Base-by-base conservation (phyloP, 2,888 invertebrate genomes). In the Pasiphila rectangulata region DNA sequence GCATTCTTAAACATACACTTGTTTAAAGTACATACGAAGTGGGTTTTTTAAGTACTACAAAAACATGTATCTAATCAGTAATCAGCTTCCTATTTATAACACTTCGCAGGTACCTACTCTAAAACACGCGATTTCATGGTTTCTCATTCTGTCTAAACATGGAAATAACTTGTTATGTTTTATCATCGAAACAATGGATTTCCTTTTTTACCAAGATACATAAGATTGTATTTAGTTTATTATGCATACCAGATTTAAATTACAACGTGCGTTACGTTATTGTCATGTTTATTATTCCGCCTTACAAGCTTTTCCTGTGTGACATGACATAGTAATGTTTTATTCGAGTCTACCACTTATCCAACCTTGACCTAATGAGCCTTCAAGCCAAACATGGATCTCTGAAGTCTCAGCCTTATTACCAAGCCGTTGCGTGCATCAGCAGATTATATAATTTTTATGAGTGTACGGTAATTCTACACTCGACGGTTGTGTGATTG, bases 341-440 rank as follows among this genome's bases (percentile, higher is more conserved):
- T 48, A 37, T 39, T 42, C 19, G 38, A 43, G 37, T 41, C 38
- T 10, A 30, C 30, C 17, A 52, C 39, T 24, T 42, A 25, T 36
- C 41, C 34, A 43, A 46, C 57, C 57, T 55, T 57, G 57, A 55
- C 57, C 57, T 35, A 55, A 53, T 55, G 57, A 45, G 46, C 38
- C 49, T 48, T 47, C 45, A 43, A 27, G 50, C 36, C 2, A 35
- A 25, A 21, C 24, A 12, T 36, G n/a, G n/a, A 19, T 12, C 13
- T 23, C 16, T 5, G 16, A 17, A 45, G 38, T 37, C 17, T 50
- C 25, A 42, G 46, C 45, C 41, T 45, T 50, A 50, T 24, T 10
- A 17, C 21, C 29, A 10, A 34, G 32, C 7, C 2, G 1, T 13
- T 49, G 36, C 36, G 49, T 25, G 30, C 29, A 45, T 46, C 27